Evolutionary conservation across 2,888 invertebrate species (phyloP).

Genomic region (Cheilosia grossa): DNA sequence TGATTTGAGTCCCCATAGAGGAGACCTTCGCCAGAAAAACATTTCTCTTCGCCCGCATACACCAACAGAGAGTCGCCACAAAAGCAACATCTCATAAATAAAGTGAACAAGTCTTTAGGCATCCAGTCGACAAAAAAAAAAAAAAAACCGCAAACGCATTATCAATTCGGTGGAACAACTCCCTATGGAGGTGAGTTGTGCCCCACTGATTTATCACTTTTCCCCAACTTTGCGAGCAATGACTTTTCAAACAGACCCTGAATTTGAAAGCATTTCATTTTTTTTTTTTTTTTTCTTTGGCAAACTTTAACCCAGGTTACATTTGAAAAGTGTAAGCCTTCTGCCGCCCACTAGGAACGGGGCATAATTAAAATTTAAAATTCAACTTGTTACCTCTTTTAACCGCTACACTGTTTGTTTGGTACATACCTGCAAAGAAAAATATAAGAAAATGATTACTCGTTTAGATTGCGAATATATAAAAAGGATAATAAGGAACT

Average conservation of each 20-base stretch:
- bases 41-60: background rate
- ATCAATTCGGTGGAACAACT: constrained; percentile 31
- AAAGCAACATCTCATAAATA: constrained; percentile 34
- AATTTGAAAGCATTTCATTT: constrained; percentile 1
- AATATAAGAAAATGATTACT: constrained; percentile 29
- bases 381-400: constrained; percentile 26
- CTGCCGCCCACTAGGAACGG: background rate
- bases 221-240: background rate
- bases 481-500: constrained; percentile 30
- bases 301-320: constrained; percentile 4
- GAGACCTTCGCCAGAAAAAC: background rate
- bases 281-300: background rate
- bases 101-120: constrained; percentile 11
- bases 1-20: background rate
- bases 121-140: constrained; percentile 4
- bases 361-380: constrained; percentile 16
- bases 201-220: constrained; percentile 35
- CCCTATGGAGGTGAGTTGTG: constrained; percentile 33
- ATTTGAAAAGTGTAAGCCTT: constrained; percentile 26
- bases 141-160: constrained; percentile 17
- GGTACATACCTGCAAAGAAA: constrained; percentile 62
- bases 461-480: constrained; percentile 4
- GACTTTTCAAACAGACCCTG: background rate
- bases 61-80: background rate
- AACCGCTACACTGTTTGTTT: constrained; percentile 3